Base-by-base conservation (phyloP, 2,888 invertebrate species). In the Rhimphoctona megacephalus region DNA sequence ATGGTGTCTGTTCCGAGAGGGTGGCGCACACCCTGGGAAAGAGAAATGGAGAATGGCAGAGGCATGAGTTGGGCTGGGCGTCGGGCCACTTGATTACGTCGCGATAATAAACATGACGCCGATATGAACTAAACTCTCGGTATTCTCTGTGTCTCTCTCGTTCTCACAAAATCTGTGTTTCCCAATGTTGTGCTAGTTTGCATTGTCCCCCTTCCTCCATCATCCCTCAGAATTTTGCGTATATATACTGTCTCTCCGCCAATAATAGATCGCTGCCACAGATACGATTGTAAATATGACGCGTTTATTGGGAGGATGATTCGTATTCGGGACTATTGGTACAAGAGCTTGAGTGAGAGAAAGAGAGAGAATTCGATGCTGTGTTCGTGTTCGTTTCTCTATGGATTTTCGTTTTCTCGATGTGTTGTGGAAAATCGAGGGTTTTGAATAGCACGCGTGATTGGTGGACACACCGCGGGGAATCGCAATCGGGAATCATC, bases 41-140 rank as follows among this genome's bases (percentile, higher is more conserved):
- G 43, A 66, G 54, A 69, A 83, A 78, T 73, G 74, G 81, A 80
- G 79, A 88, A 81, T 70, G 76, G 85, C 72, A 49, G 74, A 76
- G 81, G 82, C 69, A 54, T 69, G 87, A 83, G 90, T 86, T 85
- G 89, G 89, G 77, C 87, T 86, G 89, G 90, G 88, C 88, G 89
- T 87, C 90, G 87, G 88, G 90, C 89, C 93, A 93, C 92, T 94
- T 93, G 93, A 94, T 94, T 93, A 93, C 93, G 90, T 90, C 81
- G 91, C 91, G 91, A 93, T 94, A 93, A 94, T 94, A 93, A 93
- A 94, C 93, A 92, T 91, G 91, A 92, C 90, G 90, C 92, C 92
- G 93, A 93, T 93, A 94, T 93, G 91, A 93, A 94, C 93, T 93
- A 84, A 85, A 87, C 90, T 79, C 88, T 77, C 85, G 84, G 69